Conservation (phyloP, 92 coral and sea anemone genomes). For the Zoanthus gigantus region DNA sequence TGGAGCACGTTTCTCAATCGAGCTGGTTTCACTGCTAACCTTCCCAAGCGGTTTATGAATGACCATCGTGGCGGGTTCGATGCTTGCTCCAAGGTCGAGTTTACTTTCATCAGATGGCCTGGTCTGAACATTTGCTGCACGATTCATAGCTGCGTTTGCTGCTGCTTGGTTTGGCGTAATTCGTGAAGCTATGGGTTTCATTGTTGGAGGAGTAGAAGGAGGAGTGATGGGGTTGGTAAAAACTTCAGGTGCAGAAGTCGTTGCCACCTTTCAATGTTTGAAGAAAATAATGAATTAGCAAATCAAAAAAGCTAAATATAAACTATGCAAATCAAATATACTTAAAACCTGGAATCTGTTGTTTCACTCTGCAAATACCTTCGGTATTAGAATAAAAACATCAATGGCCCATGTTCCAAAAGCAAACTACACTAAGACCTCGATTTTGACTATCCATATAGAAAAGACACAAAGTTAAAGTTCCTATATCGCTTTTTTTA, state of each 20-base stretch:
- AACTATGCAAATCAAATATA: no score
- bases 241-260: background rate
- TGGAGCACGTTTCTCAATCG: constrained; percentile 4
- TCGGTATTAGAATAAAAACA: no score
- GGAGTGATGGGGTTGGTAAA: constrained; percentile 23
- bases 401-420: no score
- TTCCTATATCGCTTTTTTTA: no score
- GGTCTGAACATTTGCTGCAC: constrained; percentile 5
- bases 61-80: constrained; percentile 45
- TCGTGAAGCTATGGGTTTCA: constrained; percentile 3
- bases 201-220: constrained; percentile 9
- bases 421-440: no score
- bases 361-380: no score
- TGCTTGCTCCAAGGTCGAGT: constrained; percentile 44
- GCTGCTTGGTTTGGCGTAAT: constrained; percentile 34
- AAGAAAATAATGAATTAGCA: no score
- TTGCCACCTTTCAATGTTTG: background rate
- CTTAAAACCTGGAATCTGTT: no score
- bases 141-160: constrained; percentile 29
- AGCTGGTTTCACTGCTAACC: background rate
- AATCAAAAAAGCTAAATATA: no score
- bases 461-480: no score
- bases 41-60: constrained; percentile 28
- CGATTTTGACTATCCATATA: no score
- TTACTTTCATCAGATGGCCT: constrained; percentile 26